Conservation (phyloP, 2,113 vertebrate species). For the Sula dactylatra region DNA sequence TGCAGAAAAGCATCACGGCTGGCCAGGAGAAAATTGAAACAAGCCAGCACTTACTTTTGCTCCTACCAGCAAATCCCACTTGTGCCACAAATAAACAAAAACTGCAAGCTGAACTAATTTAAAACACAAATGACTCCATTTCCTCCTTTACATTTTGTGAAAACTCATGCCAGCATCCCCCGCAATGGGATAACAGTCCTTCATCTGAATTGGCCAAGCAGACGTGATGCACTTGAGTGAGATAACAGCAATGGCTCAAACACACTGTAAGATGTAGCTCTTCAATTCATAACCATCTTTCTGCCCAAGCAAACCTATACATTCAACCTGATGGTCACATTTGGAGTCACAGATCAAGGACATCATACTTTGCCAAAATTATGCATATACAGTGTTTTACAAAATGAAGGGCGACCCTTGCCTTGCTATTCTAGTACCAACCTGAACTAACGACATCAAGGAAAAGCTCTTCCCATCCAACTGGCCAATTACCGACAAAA, state of each 20-base stretch:
- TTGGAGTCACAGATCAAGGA: neutral
- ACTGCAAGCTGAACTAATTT: neutral
- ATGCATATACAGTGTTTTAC: rapidly evolving
- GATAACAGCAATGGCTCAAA: neutral
- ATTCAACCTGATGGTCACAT: neutral
- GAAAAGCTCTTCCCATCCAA: neutral
- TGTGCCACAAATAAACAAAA: neutral
- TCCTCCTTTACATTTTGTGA: neutral
- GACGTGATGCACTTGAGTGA: rapidly evolving
- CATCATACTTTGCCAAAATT: rapidly evolving
- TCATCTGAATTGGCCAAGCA: neutral
- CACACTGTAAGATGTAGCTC: neutral
- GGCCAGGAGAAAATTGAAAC: neutral
- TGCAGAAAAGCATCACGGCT: rapidly evolving
- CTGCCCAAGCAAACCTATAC: neutral
- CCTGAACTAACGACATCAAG: neutral
- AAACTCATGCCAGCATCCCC: neutral
- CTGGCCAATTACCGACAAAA: neutral
- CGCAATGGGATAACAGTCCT: neutral
- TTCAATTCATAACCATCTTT: neutral
- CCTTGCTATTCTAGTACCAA: neutral
- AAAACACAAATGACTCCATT: constrained; percentile 3
- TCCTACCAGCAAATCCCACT: constrained; percentile 4
- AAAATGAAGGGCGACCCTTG: rapidly evolving
- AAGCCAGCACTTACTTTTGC: neutral